These are phyloP conservation scores for Gallirallus australis DNA, from an alignment of 2,797 vertebrate species.

Conservation along the genomic window DNA sequence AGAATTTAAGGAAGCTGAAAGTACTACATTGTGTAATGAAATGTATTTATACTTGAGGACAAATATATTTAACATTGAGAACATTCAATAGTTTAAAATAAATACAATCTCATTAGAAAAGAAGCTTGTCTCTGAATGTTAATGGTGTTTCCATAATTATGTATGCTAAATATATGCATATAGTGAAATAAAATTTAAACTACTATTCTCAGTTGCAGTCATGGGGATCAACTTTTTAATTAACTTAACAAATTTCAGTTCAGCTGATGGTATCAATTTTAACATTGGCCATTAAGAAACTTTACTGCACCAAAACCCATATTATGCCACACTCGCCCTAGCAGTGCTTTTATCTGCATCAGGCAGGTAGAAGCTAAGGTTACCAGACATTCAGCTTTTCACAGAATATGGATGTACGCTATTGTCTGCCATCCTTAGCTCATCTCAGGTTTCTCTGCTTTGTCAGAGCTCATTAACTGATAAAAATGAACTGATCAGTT, in stretches of 20 bases:
- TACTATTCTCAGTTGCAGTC: background rate
- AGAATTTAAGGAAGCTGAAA: background rate
- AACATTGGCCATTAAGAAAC: background rate
- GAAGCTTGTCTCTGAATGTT: constrained; percentile 6
- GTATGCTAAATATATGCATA: background rate
- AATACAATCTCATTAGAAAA: background rate
- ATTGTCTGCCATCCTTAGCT: background rate
- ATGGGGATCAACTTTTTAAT: constrained; percentile 3
- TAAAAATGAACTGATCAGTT: background rate
- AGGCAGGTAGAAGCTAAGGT: background rate
- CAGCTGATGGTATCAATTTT: background rate
- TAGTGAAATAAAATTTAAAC: constrained; percentile 4
- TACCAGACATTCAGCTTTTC: background rate
- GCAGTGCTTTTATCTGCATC: background rate
- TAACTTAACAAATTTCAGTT: background rate
- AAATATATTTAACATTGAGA: background rate
- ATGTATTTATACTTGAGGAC: background rate
- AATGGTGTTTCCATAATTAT: background rate
- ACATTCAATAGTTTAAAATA: background rate
- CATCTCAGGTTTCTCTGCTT: background rate
- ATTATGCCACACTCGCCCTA: background rate
- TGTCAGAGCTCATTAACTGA: background rate
- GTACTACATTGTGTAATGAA: background rate
- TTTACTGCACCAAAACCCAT: background rate
- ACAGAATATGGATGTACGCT: background rate